These are phyloP conservation scores for Leistus spinibarbis DNA, from an alignment of 2,888 invertebrate species.

Conservation along the genomic window DNA sequence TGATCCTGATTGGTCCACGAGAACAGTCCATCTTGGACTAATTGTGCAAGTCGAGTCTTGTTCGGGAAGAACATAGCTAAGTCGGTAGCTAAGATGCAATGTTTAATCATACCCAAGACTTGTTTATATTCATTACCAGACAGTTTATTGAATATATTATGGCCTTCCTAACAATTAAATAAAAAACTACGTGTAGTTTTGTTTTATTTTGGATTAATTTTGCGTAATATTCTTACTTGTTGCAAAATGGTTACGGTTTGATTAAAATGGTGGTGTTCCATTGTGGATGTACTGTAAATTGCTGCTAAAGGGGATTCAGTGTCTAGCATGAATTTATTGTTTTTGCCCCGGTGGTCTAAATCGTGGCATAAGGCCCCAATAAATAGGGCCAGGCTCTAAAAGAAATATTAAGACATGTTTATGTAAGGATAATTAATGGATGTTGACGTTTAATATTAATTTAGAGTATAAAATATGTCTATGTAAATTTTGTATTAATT, in stretches of 20 bases:
- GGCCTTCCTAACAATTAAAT: constrained; percentile 70
- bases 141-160: constrained; percentile 81
- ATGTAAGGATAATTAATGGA: too few relatives aligned
- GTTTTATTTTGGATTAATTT: background rate
- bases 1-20: constrained; percentile 71
- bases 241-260: constrained; percentile 86
- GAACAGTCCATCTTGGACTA: constrained; percentile 64
- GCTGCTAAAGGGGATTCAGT: constrained; percentile 81
- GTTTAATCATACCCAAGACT: constrained; percentile 75
- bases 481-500: too few relatives aligned
- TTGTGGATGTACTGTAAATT: constrained; percentile 84
- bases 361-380: constrained; percentile 86
- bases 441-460: too few relatives aligned
- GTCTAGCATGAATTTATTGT: constrained; percentile 85
- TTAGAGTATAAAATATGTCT: too few relatives aligned
- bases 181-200: background rate
- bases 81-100: constrained; percentile 86
- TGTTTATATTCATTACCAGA: constrained; percentile 76
- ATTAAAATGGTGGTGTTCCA: constrained; percentile 90
- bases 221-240: constrained; percentile 59
- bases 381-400: constrained; percentile 75
- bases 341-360: constrained; percentile 84
- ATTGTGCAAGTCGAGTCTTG: constrained; percentile 64
- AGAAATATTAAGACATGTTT: too few relatives aligned
- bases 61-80: constrained; percentile 82